phyloP scores from a whole-genome alignment of 2,888 invertebrate species.

The Coecobrya sp. region DNA sequence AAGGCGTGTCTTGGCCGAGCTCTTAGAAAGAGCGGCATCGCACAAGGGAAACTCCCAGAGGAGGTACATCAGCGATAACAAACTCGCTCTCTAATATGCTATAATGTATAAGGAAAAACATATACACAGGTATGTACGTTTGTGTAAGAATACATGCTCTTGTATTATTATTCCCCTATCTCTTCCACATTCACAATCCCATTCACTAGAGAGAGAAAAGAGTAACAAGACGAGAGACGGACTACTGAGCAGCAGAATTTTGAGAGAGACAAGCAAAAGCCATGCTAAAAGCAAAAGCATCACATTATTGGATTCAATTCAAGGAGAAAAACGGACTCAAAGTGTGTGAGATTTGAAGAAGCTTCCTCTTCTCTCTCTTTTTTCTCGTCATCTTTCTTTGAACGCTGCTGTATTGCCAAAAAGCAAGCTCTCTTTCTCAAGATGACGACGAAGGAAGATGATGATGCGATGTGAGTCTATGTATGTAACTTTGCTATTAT shows the following conservation, averaged over 20 bases:
- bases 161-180: slow-evolving; percentile 59
- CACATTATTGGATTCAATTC: slow-evolving; percentile 63
- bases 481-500: slow-evolving; percentile 12
- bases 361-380: slow-evolving; percentile 63
- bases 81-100: slow-evolving; percentile 43
- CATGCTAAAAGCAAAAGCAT: background rate
- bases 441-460: background rate
- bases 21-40: slow-evolving; percentile 55
- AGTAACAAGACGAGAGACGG: background rate
- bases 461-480: background rate
- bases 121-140: slow-evolving; percentile 45
- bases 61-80: slow-evolving; percentile 63
- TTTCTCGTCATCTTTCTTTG: background rate
- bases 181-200: slow-evolving; percentile 73
- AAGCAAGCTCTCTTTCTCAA: background rate
- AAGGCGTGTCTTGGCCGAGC: slow-evolving; percentile 69
- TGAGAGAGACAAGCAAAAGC: background rate
- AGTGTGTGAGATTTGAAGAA: slow-evolving; percentile 64
- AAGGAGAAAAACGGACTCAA: slow-evolving; percentile 59
- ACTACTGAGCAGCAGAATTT: background rate
- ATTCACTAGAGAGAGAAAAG: slow-evolving; percentile 53
- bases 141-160: background rate
- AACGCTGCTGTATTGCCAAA: slow-evolving; percentile 7
- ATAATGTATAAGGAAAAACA: background rate
- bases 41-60: slow-evolving; percentile 72